phyloP scores from a whole-genome alignment of 37 sponge, comb jelly and placozoan genomes.

The Cliona cf. orientalis region DNA sequence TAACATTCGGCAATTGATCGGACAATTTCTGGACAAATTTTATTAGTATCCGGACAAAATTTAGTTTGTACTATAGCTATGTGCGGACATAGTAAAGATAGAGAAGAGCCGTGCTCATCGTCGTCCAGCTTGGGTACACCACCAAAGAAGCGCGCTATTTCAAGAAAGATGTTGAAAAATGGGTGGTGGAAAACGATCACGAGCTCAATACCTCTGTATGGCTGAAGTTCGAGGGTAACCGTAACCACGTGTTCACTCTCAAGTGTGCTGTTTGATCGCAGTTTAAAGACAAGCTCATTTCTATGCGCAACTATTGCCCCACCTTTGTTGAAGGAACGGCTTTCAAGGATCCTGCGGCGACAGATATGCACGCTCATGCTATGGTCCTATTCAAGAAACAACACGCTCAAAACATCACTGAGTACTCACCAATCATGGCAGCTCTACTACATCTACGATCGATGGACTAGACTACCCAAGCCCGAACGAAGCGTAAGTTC shows the following conservation, averaged over 20 bases:
- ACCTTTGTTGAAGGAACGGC: slow-evolving; percentile 56
- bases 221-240: slow-evolving; percentile 41
- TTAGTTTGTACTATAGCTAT: too few species aligned
- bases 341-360: slow-evolving; percentile 42
- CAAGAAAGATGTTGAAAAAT: slow-evolving; percentile 45
- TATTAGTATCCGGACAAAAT: too few species aligned
- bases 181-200: slow-evolving; percentile 35
- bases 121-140: too few species aligned
- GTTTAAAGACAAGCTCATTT: slow-evolving; percentile 15
- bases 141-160: slow-evolving; percentile 18
- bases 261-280: slow-evolving; percentile 48
- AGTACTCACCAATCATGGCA: slow-evolving; percentile 20
- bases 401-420: slow-evolving; percentile 5
- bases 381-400: slow-evolving; percentile 32
- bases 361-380: slow-evolving; percentile 26
- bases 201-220: slow-evolving; percentile 25
- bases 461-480: slow-evolving; percentile 25
- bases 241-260: slow-evolving; percentile 32
- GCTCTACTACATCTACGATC: slow-evolving; percentile 17
- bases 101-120: too few species aligned
- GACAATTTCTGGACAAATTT: too few species aligned
- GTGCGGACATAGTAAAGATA: too few species aligned
- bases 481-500: slow-evolving; percentile 26
- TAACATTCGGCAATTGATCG: too few species aligned
- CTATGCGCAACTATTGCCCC: slow-evolving; percentile 34